Evolutionary conservation across 2,113 vertebrate species (phyloP).

Genomic region (Alethe castanea): DNA sequence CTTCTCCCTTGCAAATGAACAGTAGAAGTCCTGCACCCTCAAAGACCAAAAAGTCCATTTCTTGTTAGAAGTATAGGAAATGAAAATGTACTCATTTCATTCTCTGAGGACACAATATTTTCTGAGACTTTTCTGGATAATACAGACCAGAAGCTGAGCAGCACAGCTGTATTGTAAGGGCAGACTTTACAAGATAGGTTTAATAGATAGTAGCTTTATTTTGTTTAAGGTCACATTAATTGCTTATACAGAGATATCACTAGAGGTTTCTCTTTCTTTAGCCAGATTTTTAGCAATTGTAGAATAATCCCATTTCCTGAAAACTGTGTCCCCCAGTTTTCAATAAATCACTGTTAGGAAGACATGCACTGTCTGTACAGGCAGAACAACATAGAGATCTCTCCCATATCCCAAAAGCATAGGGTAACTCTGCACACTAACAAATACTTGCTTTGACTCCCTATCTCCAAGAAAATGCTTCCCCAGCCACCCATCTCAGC

Average conservation of each 20-base stretch:
- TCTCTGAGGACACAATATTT: not conserved
- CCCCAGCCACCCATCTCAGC: not conserved
- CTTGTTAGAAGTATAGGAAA: not conserved
- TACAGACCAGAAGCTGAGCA: not conserved
- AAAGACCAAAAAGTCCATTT: not conserved
- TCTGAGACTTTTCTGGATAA: not conserved
- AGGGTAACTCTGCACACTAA: not conserved
- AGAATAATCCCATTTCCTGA: not conserved
- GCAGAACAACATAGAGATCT: not conserved
- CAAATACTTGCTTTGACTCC: not conserved
- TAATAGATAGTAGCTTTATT: not conserved
- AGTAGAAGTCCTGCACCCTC: not conserved
- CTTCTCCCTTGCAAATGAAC: not conserved
- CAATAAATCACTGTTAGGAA: not conserved
- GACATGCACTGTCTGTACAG: not conserved
- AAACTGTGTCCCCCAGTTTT: not conserved
- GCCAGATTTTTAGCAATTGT: not conserved
- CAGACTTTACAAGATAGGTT: not conserved
- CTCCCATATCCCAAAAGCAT: not conserved
- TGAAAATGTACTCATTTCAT: not conserved
- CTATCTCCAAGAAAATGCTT: not conserved
- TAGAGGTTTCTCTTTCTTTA: not conserved
- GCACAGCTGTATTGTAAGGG: not conserved
- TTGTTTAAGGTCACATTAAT: not conserved
- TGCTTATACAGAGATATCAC: not conserved